Evolutionary conservation across 2,797 vertebrate species (phyloP), one percentile per base, ranked within the genome.

Genomic region (Artibeus lituratus): DNA sequence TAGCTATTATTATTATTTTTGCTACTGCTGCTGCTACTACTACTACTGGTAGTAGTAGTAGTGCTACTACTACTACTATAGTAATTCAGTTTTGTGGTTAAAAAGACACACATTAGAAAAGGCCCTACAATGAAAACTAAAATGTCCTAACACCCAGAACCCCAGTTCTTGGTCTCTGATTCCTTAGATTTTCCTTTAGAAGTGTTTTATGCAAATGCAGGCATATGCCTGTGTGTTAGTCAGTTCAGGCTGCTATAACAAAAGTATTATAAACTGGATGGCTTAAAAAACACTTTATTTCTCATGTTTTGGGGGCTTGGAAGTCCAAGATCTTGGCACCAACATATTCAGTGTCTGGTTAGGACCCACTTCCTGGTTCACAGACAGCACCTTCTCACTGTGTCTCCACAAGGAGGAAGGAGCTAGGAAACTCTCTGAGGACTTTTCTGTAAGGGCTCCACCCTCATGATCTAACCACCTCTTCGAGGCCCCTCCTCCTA

Each of bases 391-490:
- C 42, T 83, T 74, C 10, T 51, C 39, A 9, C 70, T 69, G 10
- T 26, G 59, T 77, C n/a, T 35, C 39, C 87, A n/a, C 5, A 0
- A 39, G 51, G 3, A 12, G 19, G 42, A n/a, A 39, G 39, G 10
- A 0, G 9, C 0, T 0, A 49, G 29, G 11, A 42, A 10, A 16
- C 72, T 42, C 62, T 51, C 16, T 8, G 72, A 24, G n/a, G 19
- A 22, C 35, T 69, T 53, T 85, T 62, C 29, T 35, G 10, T 22
- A 51, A 53, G 44, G 35, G 10, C 26, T 19, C 82, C 32, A 44
- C 7, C 16, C 7, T 86, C 21, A 44, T 19, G 37, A 77, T 44
- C 51, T 22, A 26, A 26, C 51, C 35, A 35, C 8, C 62, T n/a
- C 35, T 15, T 29, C 19, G 26, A 78, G 21, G 1, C 72, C 42